Evolutionary conservation across 2,113 vertebrate species (phyloP).

Genomic region (Rhodinocichla rosea): DNA sequence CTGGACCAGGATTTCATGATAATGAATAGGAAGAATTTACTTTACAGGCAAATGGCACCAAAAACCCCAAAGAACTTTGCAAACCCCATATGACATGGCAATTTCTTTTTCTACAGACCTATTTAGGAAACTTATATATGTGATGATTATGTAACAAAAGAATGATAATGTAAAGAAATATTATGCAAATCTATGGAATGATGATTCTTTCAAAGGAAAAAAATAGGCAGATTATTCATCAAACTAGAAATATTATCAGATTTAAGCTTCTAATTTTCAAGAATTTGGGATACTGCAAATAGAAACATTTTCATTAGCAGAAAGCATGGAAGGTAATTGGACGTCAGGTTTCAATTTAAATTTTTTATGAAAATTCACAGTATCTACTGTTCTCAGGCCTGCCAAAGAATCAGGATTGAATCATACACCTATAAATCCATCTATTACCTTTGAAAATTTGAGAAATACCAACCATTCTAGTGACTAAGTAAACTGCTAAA

Average conservation of each 20-base stretch:
- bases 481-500: neutral
- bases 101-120: neutral
- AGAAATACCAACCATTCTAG: neutral
- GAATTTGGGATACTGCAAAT: neutral
- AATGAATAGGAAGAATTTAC: neutral
- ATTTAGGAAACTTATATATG: neutral
- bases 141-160: neutral
- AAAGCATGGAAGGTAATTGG: neutral
- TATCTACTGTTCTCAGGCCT: neutral
- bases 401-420: neutral
- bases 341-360: neutral
- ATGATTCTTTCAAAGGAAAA: neutral
- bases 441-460: neutral
- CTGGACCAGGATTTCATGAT: neutral
- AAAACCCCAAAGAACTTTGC: neutral
- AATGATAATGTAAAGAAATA: neutral
- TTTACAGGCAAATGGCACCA: neutral
- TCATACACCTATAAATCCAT: neutral
- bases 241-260: neutral
- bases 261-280: neutral
- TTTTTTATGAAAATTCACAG: neutral
- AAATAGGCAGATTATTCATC: neutral
- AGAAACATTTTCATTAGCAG: neutral
- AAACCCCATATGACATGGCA: fast-evolving
- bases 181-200: neutral